phyloP scores from a whole-genome alignment of 1,140 invertebrate genomes.

The Nephotettix cincticeps region DNA sequence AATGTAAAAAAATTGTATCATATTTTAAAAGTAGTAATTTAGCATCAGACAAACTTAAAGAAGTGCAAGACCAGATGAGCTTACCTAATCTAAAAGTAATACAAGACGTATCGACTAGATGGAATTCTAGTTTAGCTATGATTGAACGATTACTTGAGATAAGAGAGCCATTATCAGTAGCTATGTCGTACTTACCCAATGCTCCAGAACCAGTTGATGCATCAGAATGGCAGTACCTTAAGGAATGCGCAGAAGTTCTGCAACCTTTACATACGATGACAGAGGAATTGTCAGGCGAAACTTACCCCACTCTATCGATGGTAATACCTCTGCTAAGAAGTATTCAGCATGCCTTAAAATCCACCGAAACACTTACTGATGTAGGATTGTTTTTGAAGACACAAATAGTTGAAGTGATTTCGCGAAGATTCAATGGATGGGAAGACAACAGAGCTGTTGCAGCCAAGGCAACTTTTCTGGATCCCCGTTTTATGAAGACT shows the following conservation, averaged over 20 bases:
- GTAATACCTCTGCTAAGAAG: conserved; percentile 42
- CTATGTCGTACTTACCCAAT: conserved; percentile 1
- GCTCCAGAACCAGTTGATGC: conserved; percentile 17
- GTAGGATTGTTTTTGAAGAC: not conserved
- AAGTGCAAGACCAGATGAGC: not conserved
- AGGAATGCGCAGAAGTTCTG: conserved; percentile 9
- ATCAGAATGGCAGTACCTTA: not conserved
- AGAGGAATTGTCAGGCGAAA: conserved; percentile 36
- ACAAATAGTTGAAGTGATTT: conserved; percentile 28
- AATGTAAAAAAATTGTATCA: not conserved
- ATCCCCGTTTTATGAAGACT: conserved; percentile 42
- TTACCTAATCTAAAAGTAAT: conserved; percentile 2
- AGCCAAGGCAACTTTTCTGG: conserved; percentile 41
- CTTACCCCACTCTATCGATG: conserved; percentile 41
- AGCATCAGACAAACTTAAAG: not conserved
- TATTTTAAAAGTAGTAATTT: conserved; percentile 4
- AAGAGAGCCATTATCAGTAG: conserved; percentile 3
- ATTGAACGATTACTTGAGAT: conserved; percentile 21
- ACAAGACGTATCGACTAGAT: conserved; percentile 1
- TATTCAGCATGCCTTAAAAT: conserved; percentile 38
- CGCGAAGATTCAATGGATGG: conserved; percentile 35
- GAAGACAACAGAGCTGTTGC: conserved; percentile 38
- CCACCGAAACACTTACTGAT: conserved; percentile 19
- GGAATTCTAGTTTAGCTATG: conserved; percentile 14
- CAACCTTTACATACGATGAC: conserved; percentile 19